Percentiles rank a stretch among this genome's conserved stretches.
These are phyloP conservation scores for Phanerotoma sp. DNA, from an alignment of 2,888 invertebrate genomes.

Conservation along the genomic window DNA sequence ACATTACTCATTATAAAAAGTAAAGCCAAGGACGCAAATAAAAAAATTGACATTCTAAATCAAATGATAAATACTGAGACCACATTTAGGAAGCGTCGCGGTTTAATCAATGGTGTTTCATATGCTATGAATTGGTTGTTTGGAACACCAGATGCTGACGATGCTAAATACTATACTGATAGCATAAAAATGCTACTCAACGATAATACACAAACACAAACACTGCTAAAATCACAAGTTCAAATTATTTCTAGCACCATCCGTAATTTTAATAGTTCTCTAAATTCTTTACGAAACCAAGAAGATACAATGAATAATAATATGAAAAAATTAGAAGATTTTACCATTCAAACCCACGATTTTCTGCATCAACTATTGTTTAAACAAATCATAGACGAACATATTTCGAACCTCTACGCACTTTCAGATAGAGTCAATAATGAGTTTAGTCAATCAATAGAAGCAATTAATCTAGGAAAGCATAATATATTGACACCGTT, in stretches of 20 bases:
- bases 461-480: too few relatives aligned
- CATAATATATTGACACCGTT: neutral
- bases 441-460: too few relatives aligned
- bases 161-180: constrained; percentile 4
- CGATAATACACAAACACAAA: neutral
- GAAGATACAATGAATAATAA: constrained; percentile 5
- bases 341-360: constrained; percentile 1
- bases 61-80: neutral
- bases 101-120: neutral
- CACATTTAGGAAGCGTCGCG: neutral
- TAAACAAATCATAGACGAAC: too few relatives aligned
- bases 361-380: too few relatives aligned
- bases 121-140: constrained; percentile 1
- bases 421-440: too few relatives aligned
- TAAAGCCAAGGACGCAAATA: neutral
- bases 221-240: constrained; percentile 3
- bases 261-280: constrained; percentile 3
- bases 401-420: too few relatives aligned
- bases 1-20: too few relatives aligned
- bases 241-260: constrained; percentile 7
- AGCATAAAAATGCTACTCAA: constrained; percentile 1
- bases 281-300: neutral
- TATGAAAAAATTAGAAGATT: neutral
- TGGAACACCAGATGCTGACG: constrained; percentile 3
- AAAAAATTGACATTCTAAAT: neutral